Base-by-base conservation (phyloP, 2,113 vertebrate species). In the Trachemys scripta region DNA sequence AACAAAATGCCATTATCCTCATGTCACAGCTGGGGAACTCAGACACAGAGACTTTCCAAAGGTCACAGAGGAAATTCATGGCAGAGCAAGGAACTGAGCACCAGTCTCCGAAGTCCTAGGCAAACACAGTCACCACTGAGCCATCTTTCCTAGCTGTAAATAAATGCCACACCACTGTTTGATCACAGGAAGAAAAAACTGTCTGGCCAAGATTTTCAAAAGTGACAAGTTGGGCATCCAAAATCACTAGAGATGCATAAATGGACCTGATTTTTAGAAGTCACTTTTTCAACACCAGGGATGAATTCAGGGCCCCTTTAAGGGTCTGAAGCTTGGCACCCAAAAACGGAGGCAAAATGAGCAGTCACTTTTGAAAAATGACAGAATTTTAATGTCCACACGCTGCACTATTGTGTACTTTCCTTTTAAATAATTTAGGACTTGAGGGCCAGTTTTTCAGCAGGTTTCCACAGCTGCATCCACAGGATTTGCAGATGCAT, bases 1-100 rank as follows among this genome's bases (percentile, higher is more conserved):
- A 47, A 29, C 3, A 1, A 27, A 14, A 8, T 47, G 45, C 5
- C 0, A 8, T 59, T 80, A 75, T 88, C 13, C 31, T 8, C 85
- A 0, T 13, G 35, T 4, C 19, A 29, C 80, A 85, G 13, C 19
- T 27, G 10, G 29, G 2, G 1, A 85, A 5, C 1, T 8, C 38
- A 45, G 20, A 24, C 72, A 51, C 12, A 89, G 93, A 16, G 3
- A 25, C 10, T 4, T 79, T 8, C 38, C 1, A 27, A 56, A 88
- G 12, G 2, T 84, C 50, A 45, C 22, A 38, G 4, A 89, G 50
- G 45, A 76, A 50, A 0, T 8, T 9, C 29, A 47, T 17, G 3
- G 5, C 14, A 87, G 20, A 79, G 57, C 13, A 76, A 10, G 80
- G 10, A 93, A 72, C 84, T 89, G 51, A 84, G 12, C 6, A 81